Conservation (phyloP, 2,113 vertebrate species). For the Albula goreensis region DNA sequence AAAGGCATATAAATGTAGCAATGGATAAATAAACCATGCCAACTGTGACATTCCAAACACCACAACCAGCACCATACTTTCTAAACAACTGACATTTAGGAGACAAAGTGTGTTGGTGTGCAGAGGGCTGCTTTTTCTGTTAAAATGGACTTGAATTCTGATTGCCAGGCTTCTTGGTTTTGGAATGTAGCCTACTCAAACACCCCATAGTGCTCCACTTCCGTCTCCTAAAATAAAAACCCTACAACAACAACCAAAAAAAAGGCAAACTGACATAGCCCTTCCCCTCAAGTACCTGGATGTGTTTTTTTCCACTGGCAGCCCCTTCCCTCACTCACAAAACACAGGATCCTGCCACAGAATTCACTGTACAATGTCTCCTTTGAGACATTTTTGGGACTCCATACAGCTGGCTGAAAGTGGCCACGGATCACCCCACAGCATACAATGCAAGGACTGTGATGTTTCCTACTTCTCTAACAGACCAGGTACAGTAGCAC, state of each 20-base stretch:
- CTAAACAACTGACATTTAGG: neutral
- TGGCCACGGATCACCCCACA: neutral
- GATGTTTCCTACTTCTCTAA: neutral
- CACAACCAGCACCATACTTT: neutral
- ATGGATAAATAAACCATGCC: neutral
- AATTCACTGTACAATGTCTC: conserved; percentile 2
- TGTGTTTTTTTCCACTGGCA: conserved; percentile 21
- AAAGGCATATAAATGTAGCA: neutral
- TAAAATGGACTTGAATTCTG: neutral
- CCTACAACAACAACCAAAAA: neutral
- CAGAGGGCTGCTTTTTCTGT: neutral
- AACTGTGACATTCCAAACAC: neutral
- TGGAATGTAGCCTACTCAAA: conserved; percentile 12
- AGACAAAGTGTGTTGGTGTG: neutral
- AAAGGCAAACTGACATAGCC: neutral
- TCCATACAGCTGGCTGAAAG: neutral
- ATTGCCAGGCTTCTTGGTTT: neutral
- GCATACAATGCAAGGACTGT: neutral
- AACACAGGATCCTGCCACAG: conserved; percentile 12
- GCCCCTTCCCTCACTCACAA: neutral
- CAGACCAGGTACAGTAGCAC: neutral
- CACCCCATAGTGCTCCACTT: neutral
- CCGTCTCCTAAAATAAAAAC: conserved; percentile 13
- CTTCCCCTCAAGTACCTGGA: conserved; percentile 5
- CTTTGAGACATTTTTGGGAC: neutral